phyloP scores from a whole-genome alignment of 1,140 invertebrate species.

The Maconellicoccus hirsutus region DNA sequence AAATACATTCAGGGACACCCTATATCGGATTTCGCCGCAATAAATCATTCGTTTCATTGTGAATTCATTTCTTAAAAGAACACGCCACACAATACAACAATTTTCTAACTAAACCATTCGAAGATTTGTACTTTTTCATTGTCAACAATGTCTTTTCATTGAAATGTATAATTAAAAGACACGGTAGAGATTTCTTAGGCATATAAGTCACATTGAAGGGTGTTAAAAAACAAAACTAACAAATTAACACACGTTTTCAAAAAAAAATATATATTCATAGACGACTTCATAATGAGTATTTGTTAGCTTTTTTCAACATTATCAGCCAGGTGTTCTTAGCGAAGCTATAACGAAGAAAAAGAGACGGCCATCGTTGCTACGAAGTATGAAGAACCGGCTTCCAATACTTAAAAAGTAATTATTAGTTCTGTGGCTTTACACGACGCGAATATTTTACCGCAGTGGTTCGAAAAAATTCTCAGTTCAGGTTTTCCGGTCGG shows the following conservation, averaged over 20 bases:
- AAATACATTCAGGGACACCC: neutral
- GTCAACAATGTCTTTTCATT: neutral
- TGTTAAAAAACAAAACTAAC: neutral
- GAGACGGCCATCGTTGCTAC: neutral
- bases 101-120: neutral
- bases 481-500: neutral
- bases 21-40: neutral
- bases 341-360: neutral
- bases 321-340: neutral
- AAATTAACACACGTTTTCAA: neutral
- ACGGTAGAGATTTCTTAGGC: neutral
- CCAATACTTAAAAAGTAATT: slow-evolving; percentile 19
- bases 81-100: neutral
- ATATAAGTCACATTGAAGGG: neutral
- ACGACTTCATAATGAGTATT: neutral
- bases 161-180: neutral
- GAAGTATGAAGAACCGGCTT: neutral
- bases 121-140: slow-evolving; percentile 3
- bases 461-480: neutral
- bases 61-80: neutral
- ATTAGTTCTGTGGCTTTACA: slow-evolving; percentile 19
- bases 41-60: slow-evolving; percentile 4
- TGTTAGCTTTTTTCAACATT: slow-evolving; percentile 4
- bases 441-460: slow-evolving; percentile 11
- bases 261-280: neutral